Conservation (phyloP, 2,797 vertebrate species). For the Cuniculus paca region DNA sequence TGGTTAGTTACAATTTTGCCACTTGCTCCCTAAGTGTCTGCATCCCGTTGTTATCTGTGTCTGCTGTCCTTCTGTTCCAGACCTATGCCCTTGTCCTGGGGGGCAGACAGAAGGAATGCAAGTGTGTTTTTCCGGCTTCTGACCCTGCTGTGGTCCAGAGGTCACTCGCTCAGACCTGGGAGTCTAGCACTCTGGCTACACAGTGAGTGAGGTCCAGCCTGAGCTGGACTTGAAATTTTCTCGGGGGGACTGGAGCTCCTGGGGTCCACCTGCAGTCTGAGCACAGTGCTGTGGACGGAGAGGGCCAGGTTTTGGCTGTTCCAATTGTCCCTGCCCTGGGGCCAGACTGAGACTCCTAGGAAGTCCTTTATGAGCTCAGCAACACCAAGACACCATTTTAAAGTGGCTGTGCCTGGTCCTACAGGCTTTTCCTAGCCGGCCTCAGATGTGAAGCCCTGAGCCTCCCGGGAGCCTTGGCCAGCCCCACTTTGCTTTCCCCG, state of each 20-base stretch:
- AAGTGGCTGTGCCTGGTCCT: background rate
- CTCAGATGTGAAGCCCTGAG: background rate
- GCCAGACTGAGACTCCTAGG: background rate
- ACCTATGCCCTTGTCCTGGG: no score
- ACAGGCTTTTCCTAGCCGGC: background rate
- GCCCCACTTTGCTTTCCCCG: no score
- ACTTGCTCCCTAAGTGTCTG: background rate
- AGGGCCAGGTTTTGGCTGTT: background rate
- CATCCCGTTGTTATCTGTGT: background rate
- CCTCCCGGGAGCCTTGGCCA: background rate
- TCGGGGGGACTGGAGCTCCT: background rate
- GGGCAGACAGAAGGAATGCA: background rate
- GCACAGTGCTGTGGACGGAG: background rate
- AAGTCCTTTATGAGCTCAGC: background rate
- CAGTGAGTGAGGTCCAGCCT: background rate
- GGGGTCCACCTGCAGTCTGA: background rate
- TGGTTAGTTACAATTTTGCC: background rate
- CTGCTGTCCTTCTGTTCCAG: background rate
- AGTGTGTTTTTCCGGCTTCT: background rate
- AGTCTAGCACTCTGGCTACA: background rate
- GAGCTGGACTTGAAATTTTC: background rate
- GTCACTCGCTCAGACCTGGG: background rate
- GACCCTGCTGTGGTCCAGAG: background rate
- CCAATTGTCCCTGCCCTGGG: background rate
- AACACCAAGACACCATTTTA: background rate